Conservation (phyloP, 2,797 vertebrate species). For the Propithecus deckenii region DNA sequence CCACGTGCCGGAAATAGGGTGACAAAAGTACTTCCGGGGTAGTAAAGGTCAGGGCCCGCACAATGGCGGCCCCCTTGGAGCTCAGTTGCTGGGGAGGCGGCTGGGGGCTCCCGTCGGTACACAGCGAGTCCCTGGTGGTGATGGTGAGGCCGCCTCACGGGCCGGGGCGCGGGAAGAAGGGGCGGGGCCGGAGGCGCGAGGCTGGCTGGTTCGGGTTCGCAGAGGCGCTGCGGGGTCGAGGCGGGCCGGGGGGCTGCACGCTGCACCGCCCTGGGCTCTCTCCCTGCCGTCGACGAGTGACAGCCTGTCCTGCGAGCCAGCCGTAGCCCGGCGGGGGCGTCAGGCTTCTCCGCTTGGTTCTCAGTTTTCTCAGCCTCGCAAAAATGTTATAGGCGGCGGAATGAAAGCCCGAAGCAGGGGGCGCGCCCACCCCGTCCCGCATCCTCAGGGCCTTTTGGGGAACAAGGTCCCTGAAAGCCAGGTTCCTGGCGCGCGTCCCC, state of each 20-base stretch:
- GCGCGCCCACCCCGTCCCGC: background rate
- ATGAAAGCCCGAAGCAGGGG: background rate
- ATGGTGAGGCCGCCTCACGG: constrained; percentile 86
- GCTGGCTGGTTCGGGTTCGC: background rate
- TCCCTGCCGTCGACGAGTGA: background rate
- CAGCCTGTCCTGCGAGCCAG: background rate
- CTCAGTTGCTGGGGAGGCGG: constrained; percentile 96
- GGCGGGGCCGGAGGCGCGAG: background rate
- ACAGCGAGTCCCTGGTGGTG: constrained; percentile 93
- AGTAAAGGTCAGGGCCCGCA: constrained; percentile 65
- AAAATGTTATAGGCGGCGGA: background rate
- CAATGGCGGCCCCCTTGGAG: constrained; percentile 95
- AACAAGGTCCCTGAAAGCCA: background rate
- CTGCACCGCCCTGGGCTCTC: rapidly evolving
- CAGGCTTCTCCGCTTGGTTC: background rate
- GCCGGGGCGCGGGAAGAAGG: background rate
- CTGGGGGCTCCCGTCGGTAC: constrained; percentile 96
- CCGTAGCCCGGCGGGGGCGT: background rate
- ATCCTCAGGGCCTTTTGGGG: background rate
- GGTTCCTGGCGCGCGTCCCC: background rate
- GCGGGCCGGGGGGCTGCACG: background rate
- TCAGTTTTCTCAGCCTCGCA: background rate
- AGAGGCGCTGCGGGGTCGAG: background rate
- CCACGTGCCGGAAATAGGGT: constrained; percentile 58
- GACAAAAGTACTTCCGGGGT: constrained; percentile 60